Conservation (phyloP, 2,113 vertebrate genomes). For the rat (Rattus norvegicus) region DNA sequence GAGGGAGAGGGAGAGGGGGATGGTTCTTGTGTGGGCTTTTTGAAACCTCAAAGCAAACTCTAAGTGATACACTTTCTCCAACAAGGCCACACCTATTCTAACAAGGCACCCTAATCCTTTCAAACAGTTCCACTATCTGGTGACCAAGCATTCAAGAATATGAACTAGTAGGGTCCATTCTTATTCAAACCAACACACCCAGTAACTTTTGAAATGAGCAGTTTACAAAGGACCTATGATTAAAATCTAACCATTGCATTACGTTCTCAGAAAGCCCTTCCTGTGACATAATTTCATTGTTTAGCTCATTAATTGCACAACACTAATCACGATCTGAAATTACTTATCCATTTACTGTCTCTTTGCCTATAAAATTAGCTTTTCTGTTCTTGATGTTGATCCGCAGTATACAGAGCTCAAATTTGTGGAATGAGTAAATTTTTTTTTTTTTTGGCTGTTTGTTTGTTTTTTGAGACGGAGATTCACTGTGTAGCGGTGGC, state of each 20-base stretch:
- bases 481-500: too few relatives aligned
- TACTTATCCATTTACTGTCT: constrained; percentile 22
- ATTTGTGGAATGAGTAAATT: constrained; percentile 44
- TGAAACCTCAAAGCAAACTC: not conserved
- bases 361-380: constrained; percentile 25
- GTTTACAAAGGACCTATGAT: constrained; percentile 21
- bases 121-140: not conserved
- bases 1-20: too few relatives aligned
- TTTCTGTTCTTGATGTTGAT: constrained; percentile 5
- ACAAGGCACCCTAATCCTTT: not conserved
- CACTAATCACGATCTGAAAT: not conserved
- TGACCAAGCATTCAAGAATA: not conserved
- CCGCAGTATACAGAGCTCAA: not conserved
- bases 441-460: too few relatives aligned
- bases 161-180: not conserved
- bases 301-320: constrained; percentile 11
- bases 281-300: not conserved
- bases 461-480: too few relatives aligned
- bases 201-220: constrained; percentile 45
- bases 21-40: not conserved
- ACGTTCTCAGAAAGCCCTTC: constrained; percentile 1
- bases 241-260: constrained; percentile 25
- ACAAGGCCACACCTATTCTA: not conserved
- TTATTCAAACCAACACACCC: not conserved
- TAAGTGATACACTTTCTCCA: not conserved